Evolutionary conservation across 2,888 invertebrate species (phyloP).

Genomic region (Diachrysia chrysitis): DNA sequence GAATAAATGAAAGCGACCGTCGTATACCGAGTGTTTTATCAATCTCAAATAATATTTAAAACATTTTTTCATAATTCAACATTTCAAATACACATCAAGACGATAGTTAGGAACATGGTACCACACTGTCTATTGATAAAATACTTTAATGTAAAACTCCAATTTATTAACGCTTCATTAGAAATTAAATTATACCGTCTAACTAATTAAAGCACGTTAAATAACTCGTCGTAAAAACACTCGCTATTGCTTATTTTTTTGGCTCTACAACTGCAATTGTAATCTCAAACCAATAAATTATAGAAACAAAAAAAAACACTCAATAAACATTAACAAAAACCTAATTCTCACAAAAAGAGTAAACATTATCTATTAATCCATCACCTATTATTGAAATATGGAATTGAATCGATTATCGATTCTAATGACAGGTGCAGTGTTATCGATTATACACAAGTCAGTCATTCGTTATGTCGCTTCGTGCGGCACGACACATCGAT

Average conservation of each 20-base stretch:
- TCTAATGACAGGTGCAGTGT: conserved; percentile 34
- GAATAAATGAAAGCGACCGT: not conserved
- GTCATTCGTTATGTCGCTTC: conserved; percentile 39
- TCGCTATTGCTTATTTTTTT: not conserved
- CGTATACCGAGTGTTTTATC: too few species aligned
- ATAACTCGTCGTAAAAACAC: not conserved
- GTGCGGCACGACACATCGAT: conserved; percentile 49
- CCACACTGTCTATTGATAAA: too few species aligned
- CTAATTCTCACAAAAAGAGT: not conserved
- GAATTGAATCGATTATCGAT: conserved; percentile 31
- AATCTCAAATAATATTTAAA: not conserved
- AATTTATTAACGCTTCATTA: too few species aligned
- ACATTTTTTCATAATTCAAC: too few species aligned
- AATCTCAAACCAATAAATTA: conserved; percentile 4
- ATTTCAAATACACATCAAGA: too few species aligned
- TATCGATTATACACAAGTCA: conserved; percentile 56
- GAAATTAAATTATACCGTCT: not conserved
- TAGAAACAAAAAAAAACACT: not conserved
- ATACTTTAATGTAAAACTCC: too few species aligned
- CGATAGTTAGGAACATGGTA: too few species aligned
- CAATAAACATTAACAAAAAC: not conserved
- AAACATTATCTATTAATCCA: conserved; percentile 19
- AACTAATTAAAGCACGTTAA: not conserved
- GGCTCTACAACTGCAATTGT: not conserved
- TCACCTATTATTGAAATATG: conserved; percentile 13